Percentiles rank a stretch among this genome's conserved stretches.
phyloP scores from a whole-genome alignment of 2,888 invertebrate species.

The Drosophila kokeensis region DNA sequence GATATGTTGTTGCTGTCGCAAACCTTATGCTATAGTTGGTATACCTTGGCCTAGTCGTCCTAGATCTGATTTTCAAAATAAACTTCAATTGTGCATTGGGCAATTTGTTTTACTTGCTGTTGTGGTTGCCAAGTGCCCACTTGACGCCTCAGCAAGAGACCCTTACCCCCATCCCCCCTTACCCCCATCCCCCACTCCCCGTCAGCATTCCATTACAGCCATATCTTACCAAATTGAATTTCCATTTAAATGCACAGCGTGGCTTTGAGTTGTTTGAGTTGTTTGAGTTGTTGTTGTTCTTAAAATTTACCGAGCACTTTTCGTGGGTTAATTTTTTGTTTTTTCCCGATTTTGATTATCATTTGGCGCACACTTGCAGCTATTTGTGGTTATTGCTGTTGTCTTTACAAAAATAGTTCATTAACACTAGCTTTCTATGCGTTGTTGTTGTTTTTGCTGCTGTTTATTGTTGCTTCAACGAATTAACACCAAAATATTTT shows the following conservation, averaged over 20 bases:
- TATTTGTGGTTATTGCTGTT: slow-evolving; percentile 48
- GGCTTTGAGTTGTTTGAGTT: slow-evolving; percentile 16
- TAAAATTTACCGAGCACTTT: slow-evolving; percentile 20
- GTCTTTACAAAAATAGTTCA: slow-evolving; percentile 62
- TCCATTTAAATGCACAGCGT: slow-evolving; percentile 47
- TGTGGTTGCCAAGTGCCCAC: slow-evolving; percentile 46
- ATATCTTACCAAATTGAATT: slow-evolving; percentile 39
- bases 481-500: slow-evolving; percentile 72
- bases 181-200: background rate
- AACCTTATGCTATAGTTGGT: background rate
- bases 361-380: slow-evolving; percentile 60
- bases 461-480: slow-evolving; percentile 40
- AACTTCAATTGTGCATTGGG: slow-evolving; percentile 30
- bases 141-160: slow-evolving; percentile 36
- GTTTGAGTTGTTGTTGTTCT: slow-evolving; percentile 19
- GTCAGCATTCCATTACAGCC: background rate
- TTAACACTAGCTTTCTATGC: slow-evolving; percentile 74
- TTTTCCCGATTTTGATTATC: slow-evolving; percentile 48
- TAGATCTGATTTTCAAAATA: background rate
- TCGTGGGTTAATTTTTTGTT: background rate
- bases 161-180: background rate
- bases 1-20: too few relatives aligned
- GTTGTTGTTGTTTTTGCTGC: slow-evolving; percentile 21
- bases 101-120: slow-evolving; percentile 38
- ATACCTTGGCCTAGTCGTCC: background rate